Evolutionary conservation across 2,888 invertebrate genomes (phyloP), one percentile per base, ranked within the genome.

Genomic region (Lomographa bimaculata): DNA sequence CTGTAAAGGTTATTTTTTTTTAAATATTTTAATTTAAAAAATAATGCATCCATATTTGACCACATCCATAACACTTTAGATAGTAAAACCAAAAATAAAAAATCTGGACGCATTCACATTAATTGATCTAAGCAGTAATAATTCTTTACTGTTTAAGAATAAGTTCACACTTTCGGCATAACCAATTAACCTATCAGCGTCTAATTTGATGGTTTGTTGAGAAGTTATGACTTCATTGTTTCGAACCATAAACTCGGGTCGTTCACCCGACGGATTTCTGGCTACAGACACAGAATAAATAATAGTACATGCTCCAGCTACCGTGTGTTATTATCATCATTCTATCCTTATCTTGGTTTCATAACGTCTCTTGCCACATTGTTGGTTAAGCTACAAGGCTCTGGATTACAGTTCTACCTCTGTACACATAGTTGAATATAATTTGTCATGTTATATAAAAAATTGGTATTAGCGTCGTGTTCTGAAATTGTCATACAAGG

Each of bases 291-390:
- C n/a, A n/a, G n/a, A n/a, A n/a, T n/a, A n/a, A n/a, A n/a, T n/a
- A n/a, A n/a, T n/a, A n/a, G n/a, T n/a, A n/a, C n/a, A n/a, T n/a
- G 38, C 37, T 46, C 41, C 34, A 32, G 49, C 57, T 57, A 59
- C 59, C 39, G 47, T 48, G 49, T 46, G 30, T 53, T 57, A 55
- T 55, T 60, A 66, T 58, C 54, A 62, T 60, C 59, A 54, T 36
- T 27, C 60, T 58, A 53, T 58, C 59, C 67, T 72, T 72, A 72
- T 71, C 72, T 67, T 52, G 62, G 56, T 65, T 70, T 54, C 60
- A 54, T 46, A 60, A 64, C 51, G 42, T 53, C 47, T 65, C 47
- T 65, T 60, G 56, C 56, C 54, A 54, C 61, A 57, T 33, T 48
- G n/a, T 25, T 49, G 46, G 7, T 8, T 35, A 19, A 20, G 25